phyloP scores from a whole-genome alignment of 2,888 invertebrate species.

The Phorcus lineatus region DNA sequence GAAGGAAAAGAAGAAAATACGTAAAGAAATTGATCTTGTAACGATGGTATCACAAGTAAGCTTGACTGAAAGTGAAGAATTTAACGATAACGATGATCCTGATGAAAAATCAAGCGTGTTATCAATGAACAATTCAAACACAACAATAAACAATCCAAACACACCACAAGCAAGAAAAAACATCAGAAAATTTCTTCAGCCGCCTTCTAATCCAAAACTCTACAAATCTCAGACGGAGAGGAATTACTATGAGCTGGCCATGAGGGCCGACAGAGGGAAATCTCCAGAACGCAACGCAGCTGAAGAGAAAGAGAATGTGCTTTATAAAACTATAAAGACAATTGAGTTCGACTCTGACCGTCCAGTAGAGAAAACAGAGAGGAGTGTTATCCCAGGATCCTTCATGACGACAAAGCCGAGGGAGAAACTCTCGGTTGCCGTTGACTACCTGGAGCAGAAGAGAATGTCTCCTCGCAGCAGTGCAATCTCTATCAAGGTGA shows the following conservation, averaged over 20 bases:
- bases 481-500: neutral
- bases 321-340: slow-evolving; percentile 53
- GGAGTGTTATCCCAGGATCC: slow-evolving; percentile 13
- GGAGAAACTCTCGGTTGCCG: slow-evolving; percentile 13
- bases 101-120: neutral
- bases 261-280: slow-evolving; percentile 42
- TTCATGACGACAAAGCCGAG: neutral
- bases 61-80: slow-evolving; percentile 38
- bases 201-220: slow-evolving; percentile 42
- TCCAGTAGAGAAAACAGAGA: slow-evolving; percentile 39
- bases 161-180: neutral
- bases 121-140: slow-evolving; percentile 3
- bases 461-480: neutral
- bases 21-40: slow-evolving; percentile 47
- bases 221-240: slow-evolving; percentile 50
- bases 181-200: neutral
- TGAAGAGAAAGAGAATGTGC: neutral
- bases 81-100: slow-evolving; percentile 20
- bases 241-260: slow-evolving; percentile 55
- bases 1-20: slow-evolving; percentile 28
- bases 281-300: neutral
- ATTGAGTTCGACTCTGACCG: slow-evolving; percentile 51
- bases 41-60: slow-evolving; percentile 54
- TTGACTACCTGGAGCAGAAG: slow-evolving; percentile 18
- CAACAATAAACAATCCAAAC: neutral